These are phyloP conservation scores for Carpatolechia fugitivella DNA, from an alignment of 2,888 invertebrate genomes.

Conservation along the genomic window DNA sequence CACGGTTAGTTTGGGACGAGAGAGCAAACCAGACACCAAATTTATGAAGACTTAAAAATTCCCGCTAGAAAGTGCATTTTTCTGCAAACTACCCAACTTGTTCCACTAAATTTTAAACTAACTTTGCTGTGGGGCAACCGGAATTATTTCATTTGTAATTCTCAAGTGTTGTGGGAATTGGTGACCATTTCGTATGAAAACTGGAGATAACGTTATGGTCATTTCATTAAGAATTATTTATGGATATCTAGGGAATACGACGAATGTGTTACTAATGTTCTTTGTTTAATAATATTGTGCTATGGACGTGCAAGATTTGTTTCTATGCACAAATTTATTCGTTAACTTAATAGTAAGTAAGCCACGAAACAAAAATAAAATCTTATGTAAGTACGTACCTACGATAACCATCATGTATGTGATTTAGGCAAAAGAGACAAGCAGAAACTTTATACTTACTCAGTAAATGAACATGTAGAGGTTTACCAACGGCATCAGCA, in stretches of 20 bases:
- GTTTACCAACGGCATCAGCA: conserved; percentile 63
- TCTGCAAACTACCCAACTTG: conserved; percentile 4
- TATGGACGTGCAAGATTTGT: background rate
- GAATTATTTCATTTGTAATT: conserved; percentile 12
- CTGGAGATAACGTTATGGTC: background rate
- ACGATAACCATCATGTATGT: too few species aligned
- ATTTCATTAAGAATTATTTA: conserved; percentile 6
- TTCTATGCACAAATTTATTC: too few species aligned
- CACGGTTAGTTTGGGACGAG: conserved; percentile 14
- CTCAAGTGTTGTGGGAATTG: conserved; percentile 8
- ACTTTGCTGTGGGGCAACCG: background rate
- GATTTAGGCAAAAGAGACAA: background rate
- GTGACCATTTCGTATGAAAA: conserved; percentile 4
- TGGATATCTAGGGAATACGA: background rate
- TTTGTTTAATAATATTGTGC: background rate
- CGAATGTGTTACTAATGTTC: background rate
- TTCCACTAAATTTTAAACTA: conserved; percentile 7
- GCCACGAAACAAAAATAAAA: too few species aligned
- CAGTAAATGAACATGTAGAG: conserved; percentile 71
- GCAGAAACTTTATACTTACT: conserved; percentile 74
- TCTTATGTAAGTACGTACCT: too few species aligned
- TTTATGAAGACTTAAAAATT: conserved; percentile 13
- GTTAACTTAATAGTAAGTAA: too few species aligned
- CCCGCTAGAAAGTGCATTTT: conserved; percentile 11
- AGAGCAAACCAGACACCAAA: conserved; percentile 8